phyloP scores from a whole-genome alignment of 2,888 invertebrate species.

The Stenchaetothrips biformis region DNA sequence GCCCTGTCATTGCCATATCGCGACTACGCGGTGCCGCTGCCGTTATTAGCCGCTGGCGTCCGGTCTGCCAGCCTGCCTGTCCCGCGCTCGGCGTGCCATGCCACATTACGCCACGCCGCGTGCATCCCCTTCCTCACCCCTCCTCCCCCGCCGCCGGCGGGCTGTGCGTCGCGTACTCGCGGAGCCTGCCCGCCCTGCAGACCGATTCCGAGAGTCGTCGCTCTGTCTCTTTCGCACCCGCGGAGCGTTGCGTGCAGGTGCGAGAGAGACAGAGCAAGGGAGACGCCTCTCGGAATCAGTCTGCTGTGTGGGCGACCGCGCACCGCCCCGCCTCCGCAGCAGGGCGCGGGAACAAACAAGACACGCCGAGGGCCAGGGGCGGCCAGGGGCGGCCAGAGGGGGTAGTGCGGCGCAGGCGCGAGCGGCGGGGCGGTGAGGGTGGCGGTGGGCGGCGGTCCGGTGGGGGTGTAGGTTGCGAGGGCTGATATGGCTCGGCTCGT shows the following conservation, averaged over 20 bases:
- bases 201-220: no score
- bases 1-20: background rate
- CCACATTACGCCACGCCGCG: conserved; percentile 5
- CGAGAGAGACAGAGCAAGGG: no score
- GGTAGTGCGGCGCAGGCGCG: background rate
- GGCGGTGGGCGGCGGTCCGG: background rate
- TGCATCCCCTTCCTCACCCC: background rate
- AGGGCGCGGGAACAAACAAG: conserved; percentile 1
- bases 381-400: background rate
- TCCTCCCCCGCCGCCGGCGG: background rate
- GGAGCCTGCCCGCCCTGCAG: background rate
- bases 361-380: background rate
- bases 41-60: background rate
- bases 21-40: background rate
- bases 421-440: background rate
- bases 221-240: no score
- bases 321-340: conserved; percentile 1
- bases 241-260: no score
- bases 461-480: background rate
- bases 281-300: no score
- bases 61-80: background rate
- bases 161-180: background rate
- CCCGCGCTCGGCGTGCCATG: background rate
- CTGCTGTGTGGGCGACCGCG: background rate
- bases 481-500: background rate